Percentiles rank a stretch among this genome's conserved stretches.
These are phyloP conservation scores for Notolabrus celidotus DNA, from an alignment of 2,797 vertebrate species.

Conservation along the genomic window DNA sequence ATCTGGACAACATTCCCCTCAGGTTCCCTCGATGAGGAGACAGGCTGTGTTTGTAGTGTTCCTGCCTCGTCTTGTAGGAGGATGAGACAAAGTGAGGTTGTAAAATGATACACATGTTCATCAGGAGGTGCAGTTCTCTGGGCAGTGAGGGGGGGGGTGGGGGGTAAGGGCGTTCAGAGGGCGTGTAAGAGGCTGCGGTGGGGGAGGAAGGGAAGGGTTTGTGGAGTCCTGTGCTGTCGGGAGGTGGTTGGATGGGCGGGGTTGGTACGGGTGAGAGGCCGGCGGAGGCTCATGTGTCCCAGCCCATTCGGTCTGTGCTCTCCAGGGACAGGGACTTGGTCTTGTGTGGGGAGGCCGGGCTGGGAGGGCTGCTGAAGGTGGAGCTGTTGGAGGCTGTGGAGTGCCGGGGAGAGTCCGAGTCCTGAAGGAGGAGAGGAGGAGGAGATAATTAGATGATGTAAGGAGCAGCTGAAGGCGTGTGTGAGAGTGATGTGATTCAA, in stretches of 20 bases:
- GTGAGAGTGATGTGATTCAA: background rate
- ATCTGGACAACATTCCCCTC: constrained; percentile 11
- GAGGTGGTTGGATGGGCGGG: constrained; percentile 5
- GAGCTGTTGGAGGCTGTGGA: constrained; percentile 99
- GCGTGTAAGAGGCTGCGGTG: constrained; percentile 23
- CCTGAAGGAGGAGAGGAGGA: constrained; percentile 80
- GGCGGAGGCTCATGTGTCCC: constrained; percentile 92
- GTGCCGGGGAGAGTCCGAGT: constrained; percentile 97
- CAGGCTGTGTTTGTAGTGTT: constrained; percentile 13
- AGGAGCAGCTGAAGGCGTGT: fast-evolving
- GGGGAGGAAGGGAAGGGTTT: constrained; percentile 33
- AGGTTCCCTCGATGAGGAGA: constrained; percentile 36
- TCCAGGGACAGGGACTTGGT: constrained; percentile 97
- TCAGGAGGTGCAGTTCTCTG: constrained; percentile 72
- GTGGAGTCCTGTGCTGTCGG: constrained; percentile 73
- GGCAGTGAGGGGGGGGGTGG: constrained; percentile 53
- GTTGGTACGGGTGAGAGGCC: background rate
- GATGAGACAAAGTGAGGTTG: constrained; percentile 20
- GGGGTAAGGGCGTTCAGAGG: constrained; percentile 4
- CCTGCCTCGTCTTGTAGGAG: constrained; percentile 25
- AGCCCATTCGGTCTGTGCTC: constrained; percentile 95
- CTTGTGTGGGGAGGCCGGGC: constrained; percentile 95
- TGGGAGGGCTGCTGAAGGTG: constrained; percentile 98
- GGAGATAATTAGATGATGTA: constrained; percentile 6
- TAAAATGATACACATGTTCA: constrained; percentile 40